These are phyloP conservation scores for Brienomyrus brachyistius DNA, from an alignment of 2,113 vertebrate genomes.

Conservation along the genomic window DNA sequence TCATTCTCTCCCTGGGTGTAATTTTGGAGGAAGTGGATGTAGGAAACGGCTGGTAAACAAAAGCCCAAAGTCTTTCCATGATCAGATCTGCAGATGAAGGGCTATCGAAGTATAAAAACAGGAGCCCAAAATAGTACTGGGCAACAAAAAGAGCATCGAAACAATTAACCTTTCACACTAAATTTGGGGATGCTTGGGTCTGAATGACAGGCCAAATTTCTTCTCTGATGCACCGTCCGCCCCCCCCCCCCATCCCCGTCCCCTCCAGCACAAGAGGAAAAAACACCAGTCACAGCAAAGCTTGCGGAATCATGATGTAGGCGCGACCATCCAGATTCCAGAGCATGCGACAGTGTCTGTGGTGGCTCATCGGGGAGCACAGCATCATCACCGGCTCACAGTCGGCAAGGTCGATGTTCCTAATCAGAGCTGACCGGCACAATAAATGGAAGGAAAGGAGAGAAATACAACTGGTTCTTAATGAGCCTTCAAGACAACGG, in stretches of 20 bases:
- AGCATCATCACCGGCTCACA: neutral
- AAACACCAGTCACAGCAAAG: neutral
- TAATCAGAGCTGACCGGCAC: neutral
- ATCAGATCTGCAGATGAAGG: neutral
- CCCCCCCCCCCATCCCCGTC: too few relatives aligned
- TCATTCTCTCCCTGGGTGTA: neutral
- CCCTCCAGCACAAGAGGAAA: neutral
- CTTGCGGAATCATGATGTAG: neutral
- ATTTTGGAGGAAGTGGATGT: neutral
- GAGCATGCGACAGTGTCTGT: neutral
- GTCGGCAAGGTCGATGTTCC: neutral
- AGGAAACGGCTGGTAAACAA: neutral
- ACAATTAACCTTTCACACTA: neutral
- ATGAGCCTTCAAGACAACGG: neutral
- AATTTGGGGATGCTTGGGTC: neutral
- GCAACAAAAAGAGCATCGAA: neutral
- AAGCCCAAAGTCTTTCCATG: neutral
- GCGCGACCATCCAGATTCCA: neutral
- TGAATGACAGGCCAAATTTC: neutral
- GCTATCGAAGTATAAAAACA: neutral
- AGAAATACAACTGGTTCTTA: conserved; percentile 5
- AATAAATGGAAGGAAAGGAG: neutral
- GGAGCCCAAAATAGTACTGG: neutral
- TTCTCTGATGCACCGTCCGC: neutral
- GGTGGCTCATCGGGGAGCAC: neutral